Evolutionary conservation across 92 coral and sea anemone species (phyloP), one percentile per base, ranked within the genome.

Genomic region (Anthopleura xanthogrammica): DNA sequence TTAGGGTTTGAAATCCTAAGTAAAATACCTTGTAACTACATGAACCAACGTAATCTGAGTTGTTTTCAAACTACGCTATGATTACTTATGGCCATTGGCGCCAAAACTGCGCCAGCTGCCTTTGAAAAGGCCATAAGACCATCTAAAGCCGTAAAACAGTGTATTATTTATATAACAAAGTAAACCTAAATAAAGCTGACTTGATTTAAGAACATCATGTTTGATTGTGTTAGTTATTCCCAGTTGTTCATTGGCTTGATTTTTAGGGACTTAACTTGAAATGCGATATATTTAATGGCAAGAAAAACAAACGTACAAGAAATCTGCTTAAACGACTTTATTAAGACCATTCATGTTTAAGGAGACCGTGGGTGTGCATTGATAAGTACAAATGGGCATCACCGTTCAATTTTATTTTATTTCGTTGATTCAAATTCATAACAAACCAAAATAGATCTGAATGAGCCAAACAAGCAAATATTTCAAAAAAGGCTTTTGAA

Each of bases 311-410:
- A 68, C 74, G 10, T n/a, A 13, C 58, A 29, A 22, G 29, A 68
- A 68, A 68, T 68, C 74, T 68, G 74, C 74, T 68, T 68, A 68
- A 29, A 68, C 74, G 74, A 68, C 46, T 68, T 17, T n/a, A 60
- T 60, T 60, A 68, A 68, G 46, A 68, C 43, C 1, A 68, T 68
- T 68, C 41, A 68, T 29, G 16, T 12, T 29, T 12, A 68, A 68
- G 41, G 4, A 68, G 74, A 68, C 74, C 12, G 50, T 46, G 50
- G 50, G 50, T 1, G 42, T 29, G 74, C 12, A 9, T 20, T 20
- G 39, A 20, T 22, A 12, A 24, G 36, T 29, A 14, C 74, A 68
- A 23, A 36, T 23, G 42, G 24, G 17, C 74, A 23, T 29, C 14
- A 13, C 74, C 74, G 4, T 68, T 29, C 16, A 68, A 36, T 0